Percentiles rank a stretch among this genome's conserved stretches.
Conservation (phyloP, 1,140 invertebrate genomes). For the Ephestia elutella region DNA sequence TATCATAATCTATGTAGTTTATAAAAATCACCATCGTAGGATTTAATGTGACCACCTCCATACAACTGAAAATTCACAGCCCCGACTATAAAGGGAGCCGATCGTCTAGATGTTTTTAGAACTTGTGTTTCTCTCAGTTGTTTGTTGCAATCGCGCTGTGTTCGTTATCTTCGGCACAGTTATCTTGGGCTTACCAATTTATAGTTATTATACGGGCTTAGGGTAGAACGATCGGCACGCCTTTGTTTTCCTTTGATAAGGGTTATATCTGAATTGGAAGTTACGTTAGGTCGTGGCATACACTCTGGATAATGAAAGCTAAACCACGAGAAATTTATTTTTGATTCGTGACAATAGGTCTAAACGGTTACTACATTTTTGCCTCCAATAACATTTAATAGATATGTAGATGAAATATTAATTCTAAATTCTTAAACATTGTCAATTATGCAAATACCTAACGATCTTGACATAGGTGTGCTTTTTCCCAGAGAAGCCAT, state of each 20-base stretch:
- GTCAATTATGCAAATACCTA: not conserved
- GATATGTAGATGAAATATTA: not conserved
- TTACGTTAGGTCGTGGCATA: constrained; percentile 8
- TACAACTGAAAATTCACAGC: too few species aligned
- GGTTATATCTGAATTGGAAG: constrained; percentile 18
- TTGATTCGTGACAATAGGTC: too few species aligned
- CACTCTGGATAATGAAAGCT: not conserved
- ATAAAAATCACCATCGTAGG: too few species aligned
- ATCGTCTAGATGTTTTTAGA: not conserved
- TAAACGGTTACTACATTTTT: too few species aligned
- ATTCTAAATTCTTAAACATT: not conserved
- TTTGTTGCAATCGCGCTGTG: constrained; percentile 40
- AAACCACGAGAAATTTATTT: too few species aligned
- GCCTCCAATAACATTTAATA: not conserved
- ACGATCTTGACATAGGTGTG: not conserved
- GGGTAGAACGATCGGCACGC: constrained; percentile 21
- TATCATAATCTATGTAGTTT: too few species aligned
- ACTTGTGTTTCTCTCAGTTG: constrained; percentile 11
- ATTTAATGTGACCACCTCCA: too few species aligned
- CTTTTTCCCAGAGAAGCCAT: constrained; percentile 5
- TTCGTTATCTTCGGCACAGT: constrained; percentile 24
- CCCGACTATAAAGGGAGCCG: not conserved
- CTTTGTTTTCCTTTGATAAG: constrained; percentile 29
- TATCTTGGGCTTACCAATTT: constrained; percentile 34
- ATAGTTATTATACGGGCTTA: constrained; percentile 32